A percentile compares a stretch with the other conserved stretches of the same genome.
These are phyloP conservation scores for Sapayoa aenigma DNA, from an alignment of 2,113 vertebrate genomes.

Conservation along the genomic window DNA sequence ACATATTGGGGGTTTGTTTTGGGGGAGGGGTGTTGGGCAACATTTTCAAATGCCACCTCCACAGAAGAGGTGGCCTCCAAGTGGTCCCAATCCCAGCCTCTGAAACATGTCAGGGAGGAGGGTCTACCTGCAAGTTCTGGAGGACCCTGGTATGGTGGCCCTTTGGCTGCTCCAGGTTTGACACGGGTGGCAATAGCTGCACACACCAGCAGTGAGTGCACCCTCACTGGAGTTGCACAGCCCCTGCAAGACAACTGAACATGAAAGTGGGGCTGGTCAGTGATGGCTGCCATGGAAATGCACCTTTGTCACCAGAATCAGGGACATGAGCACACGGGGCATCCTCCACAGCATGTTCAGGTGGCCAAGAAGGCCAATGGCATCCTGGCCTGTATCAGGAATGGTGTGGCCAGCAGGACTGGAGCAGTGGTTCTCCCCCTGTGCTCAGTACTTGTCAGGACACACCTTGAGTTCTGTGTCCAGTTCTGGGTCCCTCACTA, in stretches of 20 bases:
- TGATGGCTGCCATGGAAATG: not conserved
- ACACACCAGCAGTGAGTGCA: too few relatives aligned
- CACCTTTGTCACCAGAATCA: not conserved
- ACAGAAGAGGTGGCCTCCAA: not conserved
- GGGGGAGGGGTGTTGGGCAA: not conserved
- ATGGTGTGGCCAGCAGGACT: not conserved
- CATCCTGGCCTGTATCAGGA: not conserved
- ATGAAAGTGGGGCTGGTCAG: fast-evolving
- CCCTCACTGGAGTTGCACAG: not conserved
- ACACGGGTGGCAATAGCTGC: too few relatives aligned
- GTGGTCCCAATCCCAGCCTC: too few relatives aligned
- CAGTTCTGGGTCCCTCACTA: not conserved
- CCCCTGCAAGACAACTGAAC: not conserved
- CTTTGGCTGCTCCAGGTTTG: fast-evolving
- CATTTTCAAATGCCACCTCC: not conserved
- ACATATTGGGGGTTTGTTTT: not conserved
- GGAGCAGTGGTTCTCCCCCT: not conserved
- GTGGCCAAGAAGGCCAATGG: not conserved
- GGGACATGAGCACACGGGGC: not conserved
- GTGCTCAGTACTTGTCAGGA: not conserved
- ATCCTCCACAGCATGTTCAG: not conserved
- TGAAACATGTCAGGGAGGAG: not conserved
- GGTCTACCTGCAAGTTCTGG: too few relatives aligned
- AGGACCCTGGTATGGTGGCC: fast-evolving
- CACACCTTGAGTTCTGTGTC: not conserved